Percentiles rank a stretch among this genome's conserved stretches.
phyloP scores from a whole-genome alignment of 2,888 invertebrate genomes.

The Agrilus cyanescens region DNA sequence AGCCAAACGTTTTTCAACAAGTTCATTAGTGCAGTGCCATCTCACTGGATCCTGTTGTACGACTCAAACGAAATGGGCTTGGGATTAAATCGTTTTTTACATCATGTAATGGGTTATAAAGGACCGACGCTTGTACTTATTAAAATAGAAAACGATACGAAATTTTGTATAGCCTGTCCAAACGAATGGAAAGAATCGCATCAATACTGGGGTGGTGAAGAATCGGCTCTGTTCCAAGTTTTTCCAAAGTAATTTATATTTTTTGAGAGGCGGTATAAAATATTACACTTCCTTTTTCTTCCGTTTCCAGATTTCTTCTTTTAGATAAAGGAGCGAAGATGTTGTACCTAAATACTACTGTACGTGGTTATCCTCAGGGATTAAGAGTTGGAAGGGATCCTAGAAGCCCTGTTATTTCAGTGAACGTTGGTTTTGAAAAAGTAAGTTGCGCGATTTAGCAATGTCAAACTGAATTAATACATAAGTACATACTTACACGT shows the following conservation, averaged over 20 bases:
- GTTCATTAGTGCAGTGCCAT: conserved; percentile 53
- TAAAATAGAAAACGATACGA: conserved; percentile 45
- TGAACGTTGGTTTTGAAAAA: conserved; percentile 65
- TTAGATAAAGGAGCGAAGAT: conserved; percentile 59
- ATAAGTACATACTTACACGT: too few relatives aligned
- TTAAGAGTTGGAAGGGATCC: conserved; percentile 73
- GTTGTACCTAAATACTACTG: conserved; percentile 71
- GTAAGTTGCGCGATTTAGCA: conserved; percentile 20
- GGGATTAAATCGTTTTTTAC: conserved; percentile 73
- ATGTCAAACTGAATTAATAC: too few relatives aligned
- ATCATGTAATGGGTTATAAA: conserved; percentile 73
- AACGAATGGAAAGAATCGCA: conserved; percentile 80
- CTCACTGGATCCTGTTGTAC: conserved; percentile 79
- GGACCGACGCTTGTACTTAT: conserved; percentile 54
- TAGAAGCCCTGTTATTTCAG: conserved; percentile 56
- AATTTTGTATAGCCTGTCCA: conserved; percentile 66
- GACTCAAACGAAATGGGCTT: conserved; percentile 73
- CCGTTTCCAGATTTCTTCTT: conserved; percentile 38
- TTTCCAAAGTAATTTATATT: conserved; percentile 46
- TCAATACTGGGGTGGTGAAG: conserved; percentile 73
- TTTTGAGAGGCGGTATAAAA: too few relatives aligned
- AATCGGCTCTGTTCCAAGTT: conserved; percentile 65
- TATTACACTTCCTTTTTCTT: not conserved
- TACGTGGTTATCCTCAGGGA: conserved; percentile 76
- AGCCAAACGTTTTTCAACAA: conserved; percentile 46